phyloP scores from a whole-genome alignment of 2,113 vertebrate species.

The Melanocharis versteri region DNA sequence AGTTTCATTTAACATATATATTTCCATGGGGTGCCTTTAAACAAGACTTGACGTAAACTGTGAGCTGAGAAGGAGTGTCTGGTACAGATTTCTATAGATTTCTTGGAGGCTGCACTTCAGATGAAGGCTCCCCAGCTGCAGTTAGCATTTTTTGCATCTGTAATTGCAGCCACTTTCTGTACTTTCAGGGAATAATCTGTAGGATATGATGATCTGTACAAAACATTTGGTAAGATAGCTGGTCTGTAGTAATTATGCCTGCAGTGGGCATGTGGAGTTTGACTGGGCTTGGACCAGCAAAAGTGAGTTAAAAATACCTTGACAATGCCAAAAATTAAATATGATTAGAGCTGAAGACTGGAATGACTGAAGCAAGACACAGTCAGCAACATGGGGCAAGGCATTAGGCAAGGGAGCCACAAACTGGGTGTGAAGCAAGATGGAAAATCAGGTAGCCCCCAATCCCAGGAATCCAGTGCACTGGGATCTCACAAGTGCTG shows the following conservation, averaged over 20 bases:
- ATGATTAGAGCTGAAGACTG: background rate
- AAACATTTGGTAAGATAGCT: background rate
- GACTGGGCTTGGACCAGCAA: background rate
- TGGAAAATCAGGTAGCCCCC: background rate
- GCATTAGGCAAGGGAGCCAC: background rate
- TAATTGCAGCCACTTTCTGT: background rate
- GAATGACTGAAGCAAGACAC: background rate
- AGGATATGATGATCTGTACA: background rate
- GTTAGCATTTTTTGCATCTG: background rate
- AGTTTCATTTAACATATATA: background rate
- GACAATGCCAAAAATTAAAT: background rate
- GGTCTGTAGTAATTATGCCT: background rate
- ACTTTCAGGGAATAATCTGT: background rate
- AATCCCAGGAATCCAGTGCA: background rate
- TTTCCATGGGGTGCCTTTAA: constrained; percentile 1
- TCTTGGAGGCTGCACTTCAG: background rate
- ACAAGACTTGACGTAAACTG: background rate
- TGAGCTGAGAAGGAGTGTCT: background rate
- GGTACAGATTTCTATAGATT: background rate
- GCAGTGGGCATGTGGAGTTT: background rate
- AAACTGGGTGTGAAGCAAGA: background rate
- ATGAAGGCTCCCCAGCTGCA: background rate
- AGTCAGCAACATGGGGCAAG: background rate
- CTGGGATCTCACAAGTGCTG: background rate
- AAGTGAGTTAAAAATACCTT: background rate